Conservation (phyloP, 2,113 vertebrate species). For the Prunella himalayana region DNA sequence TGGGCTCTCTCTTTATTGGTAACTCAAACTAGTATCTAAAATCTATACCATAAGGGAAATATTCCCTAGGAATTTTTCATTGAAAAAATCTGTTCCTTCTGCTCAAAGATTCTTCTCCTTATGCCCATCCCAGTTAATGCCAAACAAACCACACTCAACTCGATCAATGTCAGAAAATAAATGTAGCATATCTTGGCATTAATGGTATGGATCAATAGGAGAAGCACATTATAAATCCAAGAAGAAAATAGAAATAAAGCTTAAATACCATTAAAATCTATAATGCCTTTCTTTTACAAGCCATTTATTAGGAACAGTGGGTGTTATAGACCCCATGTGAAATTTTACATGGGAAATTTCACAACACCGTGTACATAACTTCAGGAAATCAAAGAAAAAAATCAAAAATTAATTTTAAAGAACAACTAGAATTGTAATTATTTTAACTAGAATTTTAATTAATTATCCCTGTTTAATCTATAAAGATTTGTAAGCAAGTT, state of each 20-base stretch:
- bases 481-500: neutral
- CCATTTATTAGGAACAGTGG: neutral
- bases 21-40: neutral
- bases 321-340: neutral
- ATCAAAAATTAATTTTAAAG: neutral
- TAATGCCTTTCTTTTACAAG: neutral
- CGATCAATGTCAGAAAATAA: neutral
- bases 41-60: neutral
- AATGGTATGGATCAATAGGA: slow-evolving; percentile 5
- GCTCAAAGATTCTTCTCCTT: neutral
- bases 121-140: neutral
- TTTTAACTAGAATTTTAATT: neutral
- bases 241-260: slow-evolving; percentile 7
- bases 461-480: neutral
- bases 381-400: neutral
- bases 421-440: neutral
- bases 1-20: neutral
- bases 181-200: neutral
- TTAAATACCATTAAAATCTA: slow-evolving; percentile 3
- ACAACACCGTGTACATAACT: neutral
- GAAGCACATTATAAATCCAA: neutral
- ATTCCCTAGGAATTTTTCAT: neutral
- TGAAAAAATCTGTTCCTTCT: neutral
- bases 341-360: neutral
- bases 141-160: neutral